These are phyloP conservation scores for Natator depressus DNA, from an alignment of 2,113 vertebrate genomes.

Conservation along the genomic window DNA sequence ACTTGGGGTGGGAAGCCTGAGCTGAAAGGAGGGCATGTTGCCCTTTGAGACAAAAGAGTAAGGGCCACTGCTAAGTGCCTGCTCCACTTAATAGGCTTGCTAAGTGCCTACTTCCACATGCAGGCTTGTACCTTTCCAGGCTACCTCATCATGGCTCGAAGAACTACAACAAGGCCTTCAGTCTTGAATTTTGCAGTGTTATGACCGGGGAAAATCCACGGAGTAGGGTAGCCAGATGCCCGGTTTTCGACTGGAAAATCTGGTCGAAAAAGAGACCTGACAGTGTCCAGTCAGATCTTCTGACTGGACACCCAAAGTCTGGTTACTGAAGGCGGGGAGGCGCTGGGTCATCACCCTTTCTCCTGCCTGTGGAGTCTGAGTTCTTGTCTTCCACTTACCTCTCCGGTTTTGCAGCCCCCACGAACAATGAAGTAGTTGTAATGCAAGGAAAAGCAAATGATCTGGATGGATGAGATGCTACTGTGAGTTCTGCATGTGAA, in stretches of 20 bases:
- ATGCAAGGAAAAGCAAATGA: conserved; percentile 25
- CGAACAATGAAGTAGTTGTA: conserved; percentile 43
- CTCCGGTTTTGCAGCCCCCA: rapidly evolving
- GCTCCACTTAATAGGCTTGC: not conserved
- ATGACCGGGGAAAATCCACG: not conserved
- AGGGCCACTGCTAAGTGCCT: not conserved
- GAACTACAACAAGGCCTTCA: not conserved
- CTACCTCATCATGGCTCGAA: not conserved
- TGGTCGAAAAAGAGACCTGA: too few species aligned
- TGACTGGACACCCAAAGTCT: too few species aligned
- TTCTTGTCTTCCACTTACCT: not conserved
- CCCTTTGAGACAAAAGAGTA: not conserved
- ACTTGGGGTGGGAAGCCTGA: not conserved
- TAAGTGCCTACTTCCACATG: not conserved
- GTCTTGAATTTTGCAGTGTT: not conserved
- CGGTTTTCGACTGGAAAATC: too few species aligned
- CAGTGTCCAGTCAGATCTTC: too few species aligned
- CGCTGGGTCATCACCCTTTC: not conserved
- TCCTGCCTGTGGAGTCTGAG: not conserved
- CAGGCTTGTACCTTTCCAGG: not conserved
- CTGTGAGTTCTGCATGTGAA: not conserved
- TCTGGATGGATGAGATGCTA: not conserved
- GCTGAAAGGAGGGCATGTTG: not conserved
- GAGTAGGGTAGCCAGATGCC: not conserved
- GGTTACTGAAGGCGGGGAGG: too few species aligned